Base-by-base conservation (phyloP, 2,888 invertebrate species). In the Gandaritis pyraliata region DNA sequence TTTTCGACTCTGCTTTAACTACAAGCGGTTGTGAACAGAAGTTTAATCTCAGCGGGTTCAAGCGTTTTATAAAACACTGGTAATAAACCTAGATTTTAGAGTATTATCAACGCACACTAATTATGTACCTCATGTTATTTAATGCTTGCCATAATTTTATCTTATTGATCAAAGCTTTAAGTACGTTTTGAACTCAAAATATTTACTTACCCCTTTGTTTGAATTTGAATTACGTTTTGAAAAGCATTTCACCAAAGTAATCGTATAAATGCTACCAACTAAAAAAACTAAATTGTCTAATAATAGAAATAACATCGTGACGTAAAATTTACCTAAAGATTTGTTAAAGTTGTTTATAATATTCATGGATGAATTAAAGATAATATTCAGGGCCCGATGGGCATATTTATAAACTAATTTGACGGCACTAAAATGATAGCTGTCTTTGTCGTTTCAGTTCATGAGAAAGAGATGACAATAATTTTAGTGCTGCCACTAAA, bases 131-230 rank as follows among this genome's bases (percentile, higher is more conserved):
- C 29, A 41, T 49, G 48, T 56, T 49, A 23, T 33, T 13, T 51
- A 23, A 39, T 45, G 50, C 45, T 50, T 50, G 18, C 36, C 18
- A 16, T 57, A 18, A 36, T 50, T 57, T 50, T 50, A 50, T 57
- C 36, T 43, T 57, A 50, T 36, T 45, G 23, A 45, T 13, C 50
- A 45, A 50, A 57, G 50, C 49, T 57, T 29, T 45, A 43, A 3
- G 23, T 48, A 43, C 18, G 8, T 6, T 43, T 13, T 15, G 11
- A 48, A 38, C 47, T 38, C n/a, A 18, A 46, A 23, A n/a, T 54
- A 36, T 46, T 54, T 36, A 54, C 45, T 6, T 33, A 33, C 30
- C 10, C 53, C 53, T 18, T n/a, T 46, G n/a, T 12, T 29, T 29
- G 29, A 16, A 10, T 36, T 46, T 10, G 30, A 39, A 11, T 15